phyloP scores from a whole-genome alignment of 2,888 invertebrate genomes.

The Diarsia mendica region DNA sequence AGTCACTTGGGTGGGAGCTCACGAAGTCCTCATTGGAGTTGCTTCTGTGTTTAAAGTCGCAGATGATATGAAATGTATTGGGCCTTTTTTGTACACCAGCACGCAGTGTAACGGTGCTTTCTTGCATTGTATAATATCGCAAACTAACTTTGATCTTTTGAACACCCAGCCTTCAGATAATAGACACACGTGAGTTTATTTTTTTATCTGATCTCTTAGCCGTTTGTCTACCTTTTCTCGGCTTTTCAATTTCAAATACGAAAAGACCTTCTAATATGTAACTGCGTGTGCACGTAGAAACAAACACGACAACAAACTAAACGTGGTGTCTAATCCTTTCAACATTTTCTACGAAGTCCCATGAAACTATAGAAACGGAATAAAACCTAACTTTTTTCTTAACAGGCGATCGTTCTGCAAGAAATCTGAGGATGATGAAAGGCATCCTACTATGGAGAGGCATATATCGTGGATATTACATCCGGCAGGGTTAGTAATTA shows the following conservation, averaged over 20 bases:
- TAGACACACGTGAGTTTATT: constrained; percentile 26
- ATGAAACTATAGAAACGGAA: background rate
- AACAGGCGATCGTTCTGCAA: constrained; percentile 30
- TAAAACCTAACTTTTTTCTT: background rate
- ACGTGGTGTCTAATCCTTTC: no score
- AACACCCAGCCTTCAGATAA: background rate
- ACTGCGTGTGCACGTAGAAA: background rate
- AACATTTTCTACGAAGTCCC: background rate
- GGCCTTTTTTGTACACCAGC: constrained; percentile 78
- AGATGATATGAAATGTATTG: constrained; percentile 63
- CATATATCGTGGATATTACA: constrained; percentile 73
- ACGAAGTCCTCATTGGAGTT: constrained; percentile 74
- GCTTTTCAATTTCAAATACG: background rate
- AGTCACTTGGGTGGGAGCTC: constrained; percentile 71
- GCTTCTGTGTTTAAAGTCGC: constrained; percentile 75
- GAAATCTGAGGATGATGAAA: constrained; percentile 51
- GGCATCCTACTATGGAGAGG: constrained; percentile 66
- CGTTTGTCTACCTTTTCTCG: no score
- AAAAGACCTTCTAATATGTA: background rate
- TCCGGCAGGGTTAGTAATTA: constrained; percentile 66
- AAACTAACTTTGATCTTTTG: background rate
- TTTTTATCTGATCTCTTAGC: background rate
- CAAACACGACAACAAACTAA: background rate
- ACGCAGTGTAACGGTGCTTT: constrained; percentile 75
- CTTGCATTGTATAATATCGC: constrained; percentile 71